Conservation (phyloP, 35 echinoderm and acorn worm genomes). For the Ophiothrix spiculata region DNA sequence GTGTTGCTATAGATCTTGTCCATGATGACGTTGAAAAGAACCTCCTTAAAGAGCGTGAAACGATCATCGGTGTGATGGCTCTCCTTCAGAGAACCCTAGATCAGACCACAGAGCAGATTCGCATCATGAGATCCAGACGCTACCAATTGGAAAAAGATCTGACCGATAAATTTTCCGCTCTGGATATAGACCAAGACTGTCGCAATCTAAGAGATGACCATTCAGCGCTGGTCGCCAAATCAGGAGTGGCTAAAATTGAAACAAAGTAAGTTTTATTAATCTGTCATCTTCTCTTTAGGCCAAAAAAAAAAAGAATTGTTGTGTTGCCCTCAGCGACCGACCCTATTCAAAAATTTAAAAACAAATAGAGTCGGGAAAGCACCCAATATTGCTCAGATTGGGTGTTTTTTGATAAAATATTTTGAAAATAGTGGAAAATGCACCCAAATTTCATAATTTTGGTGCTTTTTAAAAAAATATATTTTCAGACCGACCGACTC, state of each 20-base stretch:
- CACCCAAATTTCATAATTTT: no score
- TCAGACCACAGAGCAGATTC: constrained; percentile 92
- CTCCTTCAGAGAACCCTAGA: constrained; percentile 96
- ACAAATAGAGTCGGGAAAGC: no score
- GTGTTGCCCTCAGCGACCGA: no score
- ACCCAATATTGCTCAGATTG: no score
- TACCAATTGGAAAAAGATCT: constrained; percentile 94
- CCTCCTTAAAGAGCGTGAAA: constrained; percentile 87
- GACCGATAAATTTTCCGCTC: constrained; percentile 84
- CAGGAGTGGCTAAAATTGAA: constrained; percentile 86
- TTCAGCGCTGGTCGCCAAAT: constrained; percentile 55
- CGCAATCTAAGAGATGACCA: constrained; percentile 83
- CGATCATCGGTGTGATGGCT: constrained; percentile 88
- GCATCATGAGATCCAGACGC: constrained; percentile 82
- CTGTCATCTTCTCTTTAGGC: not conserved
- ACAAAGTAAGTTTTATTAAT: constrained; percentile 75
- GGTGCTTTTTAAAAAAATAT: no score
- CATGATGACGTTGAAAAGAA: constrained; percentile 98
- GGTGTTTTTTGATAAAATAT: no score
- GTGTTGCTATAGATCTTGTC: constrained; percentile 90
- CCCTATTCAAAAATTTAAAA: no score
- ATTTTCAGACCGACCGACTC: no score
- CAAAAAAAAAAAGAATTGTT: no score
- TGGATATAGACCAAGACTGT: constrained; percentile 88
- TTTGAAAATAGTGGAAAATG: no score